Evolutionary conservation across 2,113 vertebrate species (phyloP), one percentile per base, ranked within the genome.

Genomic region (Gorilla gorilla): DNA sequence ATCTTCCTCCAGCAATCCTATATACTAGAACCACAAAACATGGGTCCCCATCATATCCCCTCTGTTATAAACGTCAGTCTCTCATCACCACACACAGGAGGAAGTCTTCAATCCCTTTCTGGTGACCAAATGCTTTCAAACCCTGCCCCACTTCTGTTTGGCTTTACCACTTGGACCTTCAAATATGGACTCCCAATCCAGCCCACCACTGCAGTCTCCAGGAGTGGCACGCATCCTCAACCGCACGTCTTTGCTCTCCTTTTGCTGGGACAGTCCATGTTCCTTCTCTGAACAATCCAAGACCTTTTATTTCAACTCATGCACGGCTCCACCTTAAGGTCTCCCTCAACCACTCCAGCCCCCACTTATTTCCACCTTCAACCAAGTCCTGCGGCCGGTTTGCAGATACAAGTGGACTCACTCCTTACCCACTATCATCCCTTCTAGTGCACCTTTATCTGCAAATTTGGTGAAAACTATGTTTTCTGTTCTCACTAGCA

Each of bases 141-240:
- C 25, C 30, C 45, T 12, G 32, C 48, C 72, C 17, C n/a, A 11
- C 73, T 43, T 57, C 32, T 76, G 64, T 32, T 32, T 45, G 66
- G 40, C 38, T 57, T 81, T 35, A 13, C 27, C 20, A 25, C 38
- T 27, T 13, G 0, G 45, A n/a, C n/a, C 40, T 43, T 72, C n/a
- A 45, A 45, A 43, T 2, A 10, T 0, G 10, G 38, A 27, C 8
- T 78, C 43, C 35, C 38, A 2, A 3, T 72, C 25, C 76, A 30
- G 0, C 14, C 4, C 5, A 10, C 9, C 50, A 55, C 3, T 5
- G 6, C 7, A 0, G 2, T 14, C 38, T 32, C 25, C 25, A 48
- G 55, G 70, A 18, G 61, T 20, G 17, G 8, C 32, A 13, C 25
- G 6, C 30, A 12, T 70, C 40, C 8, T 72, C 70, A 8, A 4